Base-by-base conservation (phyloP, 2,797 vertebrate species). In the Hipposideros larvatus region DNA sequence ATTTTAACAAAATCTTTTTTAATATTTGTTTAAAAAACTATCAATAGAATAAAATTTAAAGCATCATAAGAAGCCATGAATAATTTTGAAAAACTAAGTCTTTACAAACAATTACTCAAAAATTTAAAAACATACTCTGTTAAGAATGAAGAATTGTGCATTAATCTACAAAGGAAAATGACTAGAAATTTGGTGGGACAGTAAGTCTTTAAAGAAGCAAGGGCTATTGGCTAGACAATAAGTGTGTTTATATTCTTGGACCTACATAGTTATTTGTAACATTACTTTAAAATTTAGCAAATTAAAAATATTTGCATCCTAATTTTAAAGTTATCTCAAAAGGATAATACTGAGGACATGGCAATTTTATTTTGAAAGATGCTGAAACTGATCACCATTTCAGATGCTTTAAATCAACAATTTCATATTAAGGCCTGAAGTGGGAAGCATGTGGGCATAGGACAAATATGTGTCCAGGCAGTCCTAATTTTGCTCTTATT, bases 81-180 rank as follows among this genome's bases (percentile, higher is more conserved):
- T 31, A 82, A 68, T 71, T 97, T 77, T 75, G 37, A 51, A 51
- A 85, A 95, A 74, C 31, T 53, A 77, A 95, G 65, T 79, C 37
- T 61, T 48, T 43, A 79, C 2, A 80, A 94, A 87, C 5, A 55
- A 11, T 74, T 93, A 74, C 11, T 79, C 34, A 78, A 24, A 74
- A 95, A 24, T 22, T 55, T 8, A 65, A 75, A 83, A 95, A 73
- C 37, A 87, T 51, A 90, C 43, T 96, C 82, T 89, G 24, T 91
- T 74, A 97, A 93, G 80, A 71, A 94, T 85, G 43, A 97, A 84
- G 7, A 96, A 43, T 74, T 55, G 46, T 90, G 79, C 4, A 15
- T 87, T 75, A 87, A 51, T 71, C 26, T 73, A 48, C 22, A 90
- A 37, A 83, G 71, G 11, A 96, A 89, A 95, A 61, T 28, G 22